Percentiles rank a stretch among this genome's conserved stretches.
These are phyloP conservation scores for Psephotus haematonotus DNA, from an alignment of 2,113 vertebrate species.

Conservation along the genomic window DNA sequence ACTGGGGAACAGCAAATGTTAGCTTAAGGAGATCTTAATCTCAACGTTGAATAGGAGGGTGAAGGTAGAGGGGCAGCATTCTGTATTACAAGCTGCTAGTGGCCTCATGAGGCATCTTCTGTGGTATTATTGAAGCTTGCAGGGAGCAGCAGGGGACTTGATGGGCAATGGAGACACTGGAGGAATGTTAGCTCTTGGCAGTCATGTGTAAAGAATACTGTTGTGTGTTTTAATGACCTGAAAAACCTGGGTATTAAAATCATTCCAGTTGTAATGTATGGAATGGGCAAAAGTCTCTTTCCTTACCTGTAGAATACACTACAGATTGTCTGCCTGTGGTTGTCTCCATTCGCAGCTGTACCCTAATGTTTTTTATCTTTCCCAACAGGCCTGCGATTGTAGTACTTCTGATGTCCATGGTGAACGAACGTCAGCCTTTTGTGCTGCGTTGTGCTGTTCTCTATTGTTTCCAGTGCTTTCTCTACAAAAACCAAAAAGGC, in stretches of 20 bases:
- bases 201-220: fast-evolving
- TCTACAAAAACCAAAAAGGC: constrained; percentile 97
- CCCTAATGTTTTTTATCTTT: background rate
- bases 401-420: constrained; percentile 98
- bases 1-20: background rate
- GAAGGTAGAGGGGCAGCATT: background rate
- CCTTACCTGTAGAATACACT: fast-evolving
- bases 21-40: background rate
- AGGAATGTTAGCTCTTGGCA: background rate
- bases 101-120: background rate
- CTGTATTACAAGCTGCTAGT: too few species aligned
- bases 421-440: constrained; percentile 95
- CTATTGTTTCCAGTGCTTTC: constrained; percentile 98
- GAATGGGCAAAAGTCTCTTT: background rate
- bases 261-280: background rate
- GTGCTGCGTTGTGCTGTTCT: constrained; percentile 96
- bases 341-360: background rate
- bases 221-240: background rate
- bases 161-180: fast-evolving
- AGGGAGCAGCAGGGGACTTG: background rate
- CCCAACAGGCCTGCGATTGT: constrained; percentile 90
- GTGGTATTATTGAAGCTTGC: background rate
- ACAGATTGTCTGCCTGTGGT: fast-evolving
- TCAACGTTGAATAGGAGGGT: background rate
- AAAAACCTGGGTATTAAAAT: background rate